These are phyloP conservation scores for Merluccius polli DNA, from an alignment of 2,797 vertebrate genomes.

Conservation along the genomic window DNA sequence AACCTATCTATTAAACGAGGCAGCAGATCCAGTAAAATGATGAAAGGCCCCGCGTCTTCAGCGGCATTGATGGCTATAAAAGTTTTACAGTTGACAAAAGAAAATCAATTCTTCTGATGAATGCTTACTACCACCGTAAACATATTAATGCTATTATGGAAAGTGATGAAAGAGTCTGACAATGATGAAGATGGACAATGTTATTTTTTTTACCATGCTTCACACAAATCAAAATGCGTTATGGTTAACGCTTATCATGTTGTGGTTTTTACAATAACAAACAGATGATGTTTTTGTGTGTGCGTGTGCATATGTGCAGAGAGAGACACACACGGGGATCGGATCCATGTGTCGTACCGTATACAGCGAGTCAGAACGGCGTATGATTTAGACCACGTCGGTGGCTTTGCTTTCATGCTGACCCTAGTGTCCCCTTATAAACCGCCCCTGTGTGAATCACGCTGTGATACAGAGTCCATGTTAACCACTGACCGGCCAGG, in stretches of 20 bases:
- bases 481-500: conserved; percentile 44
- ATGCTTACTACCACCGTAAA: conserved; percentile 54
- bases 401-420: conserved; percentile 32
- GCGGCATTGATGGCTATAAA: conserved; percentile 67
- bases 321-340: background rate
- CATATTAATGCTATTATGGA: conserved; percentile 56
- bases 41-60: conserved; percentile 58
- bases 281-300: conserved; percentile 7
- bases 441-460: conserved; percentile 43
- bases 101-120: conserved; percentile 64
- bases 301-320: background rate
- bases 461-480: conserved; percentile 47
- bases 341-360: background rate
- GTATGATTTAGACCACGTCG: conserved; percentile 15
- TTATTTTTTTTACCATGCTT: conserved; percentile 57
- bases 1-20: conserved; percentile 61
- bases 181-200: conserved; percentile 49
- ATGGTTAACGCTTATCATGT: conserved; percentile 36
- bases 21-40: conserved; percentile 65
- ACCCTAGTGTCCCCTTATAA: conserved; percentile 39
- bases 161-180: conserved; percentile 35
- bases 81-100: conserved; percentile 68
- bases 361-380: background rate
- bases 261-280: conserved; percentile 42
- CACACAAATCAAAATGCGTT: conserved; percentile 53